Percentiles rank a stretch among this genome's conserved stretches.
phyloP scores from a whole-genome alignment of 2,797 vertebrate species.

The Aphelocoma californica region DNA sequence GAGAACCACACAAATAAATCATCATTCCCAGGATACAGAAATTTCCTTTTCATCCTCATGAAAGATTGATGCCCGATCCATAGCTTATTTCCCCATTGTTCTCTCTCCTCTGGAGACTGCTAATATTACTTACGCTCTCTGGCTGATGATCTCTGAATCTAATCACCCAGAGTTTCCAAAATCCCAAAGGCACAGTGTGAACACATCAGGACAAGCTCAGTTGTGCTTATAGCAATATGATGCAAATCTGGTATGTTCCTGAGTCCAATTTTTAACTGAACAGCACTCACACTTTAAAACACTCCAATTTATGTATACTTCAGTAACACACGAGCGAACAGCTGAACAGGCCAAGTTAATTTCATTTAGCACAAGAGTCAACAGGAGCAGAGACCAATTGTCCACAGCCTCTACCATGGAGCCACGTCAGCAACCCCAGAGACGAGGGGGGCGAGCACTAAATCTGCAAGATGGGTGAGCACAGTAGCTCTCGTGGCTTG shows the following conservation, averaged over 20 bases:
- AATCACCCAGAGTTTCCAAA: background rate
- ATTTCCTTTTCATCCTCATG: background rate
- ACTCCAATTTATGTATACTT: background rate
- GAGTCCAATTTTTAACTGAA: background rate
- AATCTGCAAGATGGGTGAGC: background rate
- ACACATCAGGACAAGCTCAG: background rate
- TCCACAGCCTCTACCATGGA: background rate
- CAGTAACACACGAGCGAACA: background rate
- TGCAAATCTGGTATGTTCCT: background rate
- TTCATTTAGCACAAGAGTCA: background rate
- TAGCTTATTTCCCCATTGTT: background rate
- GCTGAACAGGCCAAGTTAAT: background rate
- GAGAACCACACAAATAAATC: background rate
- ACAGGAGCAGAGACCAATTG: background rate
- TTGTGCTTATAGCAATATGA: background rate
- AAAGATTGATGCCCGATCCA: fast-evolving
- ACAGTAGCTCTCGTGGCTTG: background rate
- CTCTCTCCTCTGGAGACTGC: background rate
- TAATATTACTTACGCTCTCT: background rate
- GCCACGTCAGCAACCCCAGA: background rate
- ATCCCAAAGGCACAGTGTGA: background rate
- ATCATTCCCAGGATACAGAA: background rate
- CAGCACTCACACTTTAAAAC: background rate
- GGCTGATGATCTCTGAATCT: background rate
- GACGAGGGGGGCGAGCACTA: background rate